Percentiles rank a stretch among this genome's conserved stretches.
Conservation (phyloP, 30 jellyfish, hydroid and myxozoan species). For the Sanderia malayensis region DNA sequence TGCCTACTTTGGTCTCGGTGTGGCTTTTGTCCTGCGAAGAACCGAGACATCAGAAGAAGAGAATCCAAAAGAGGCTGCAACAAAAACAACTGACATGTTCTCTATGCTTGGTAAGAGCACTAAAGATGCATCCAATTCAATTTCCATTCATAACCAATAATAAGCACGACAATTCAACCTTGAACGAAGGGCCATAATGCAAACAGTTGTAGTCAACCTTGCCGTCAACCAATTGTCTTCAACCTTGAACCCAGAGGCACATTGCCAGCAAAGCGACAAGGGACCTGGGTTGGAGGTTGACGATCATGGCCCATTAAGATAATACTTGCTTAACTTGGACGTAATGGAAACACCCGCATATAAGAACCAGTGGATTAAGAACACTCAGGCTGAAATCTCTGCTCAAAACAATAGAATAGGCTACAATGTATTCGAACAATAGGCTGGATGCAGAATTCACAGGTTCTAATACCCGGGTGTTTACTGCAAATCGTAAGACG, state of each 20-base stretch:
- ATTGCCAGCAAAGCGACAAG: too few relatives aligned
- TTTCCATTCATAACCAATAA: not conserved
- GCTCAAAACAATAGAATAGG: too few relatives aligned
- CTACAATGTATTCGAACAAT: too few relatives aligned
- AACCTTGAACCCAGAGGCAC: not conserved
- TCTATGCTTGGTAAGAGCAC: conserved; percentile 79
- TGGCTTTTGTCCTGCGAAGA: conserved; percentile 62
- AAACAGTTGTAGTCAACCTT: not conserved
- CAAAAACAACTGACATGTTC: conserved; percentile 79
- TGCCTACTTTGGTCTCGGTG: conserved; percentile 96
- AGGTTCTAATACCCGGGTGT: too few relatives aligned
- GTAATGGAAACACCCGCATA: too few relatives aligned
- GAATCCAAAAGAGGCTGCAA: conserved; percentile 83
- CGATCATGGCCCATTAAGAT: too few relatives aligned
- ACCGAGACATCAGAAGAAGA: conserved; percentile 49
- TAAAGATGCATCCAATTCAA: not conserved
- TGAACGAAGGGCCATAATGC: not conserved
- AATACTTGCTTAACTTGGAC: too few relatives aligned
- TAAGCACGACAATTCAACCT: not conserved
- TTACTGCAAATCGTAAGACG: too few relatives aligned
- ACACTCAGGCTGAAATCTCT: too few relatives aligned
- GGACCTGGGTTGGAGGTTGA: too few relatives aligned
- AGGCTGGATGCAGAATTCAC: too few relatives aligned
- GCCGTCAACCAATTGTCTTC: not conserved
- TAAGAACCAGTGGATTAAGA: too few relatives aligned